Evolutionary conservation across 2,888 invertebrate species (phyloP).

Genomic region (Quadroppia sp.): DNA sequence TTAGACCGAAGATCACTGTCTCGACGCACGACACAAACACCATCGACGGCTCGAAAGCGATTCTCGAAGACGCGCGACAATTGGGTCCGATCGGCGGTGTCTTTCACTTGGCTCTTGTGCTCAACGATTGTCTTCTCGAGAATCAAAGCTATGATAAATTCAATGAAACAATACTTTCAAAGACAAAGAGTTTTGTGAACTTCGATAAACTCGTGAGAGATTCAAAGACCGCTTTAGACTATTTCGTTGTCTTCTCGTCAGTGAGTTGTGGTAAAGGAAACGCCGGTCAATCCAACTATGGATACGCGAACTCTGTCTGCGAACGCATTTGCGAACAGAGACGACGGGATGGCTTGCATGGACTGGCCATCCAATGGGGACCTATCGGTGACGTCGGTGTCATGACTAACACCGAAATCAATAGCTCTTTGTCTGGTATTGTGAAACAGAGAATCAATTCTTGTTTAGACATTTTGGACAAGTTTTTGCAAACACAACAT

Average conservation of each 20-base stretch:
- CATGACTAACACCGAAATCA: no score
- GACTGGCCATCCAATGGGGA: no score
- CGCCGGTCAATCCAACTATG: no score
- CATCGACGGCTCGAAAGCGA: conserved; percentile 63
- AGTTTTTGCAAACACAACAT: no score
- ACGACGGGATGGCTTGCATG: no score
- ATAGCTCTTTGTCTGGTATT: no score
- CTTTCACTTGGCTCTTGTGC: no score
- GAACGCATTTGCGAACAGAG: no score
- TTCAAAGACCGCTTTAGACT: conserved; percentile 69
- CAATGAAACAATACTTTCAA: conserved; percentile 72
- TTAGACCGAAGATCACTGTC: conserved; percentile 60
- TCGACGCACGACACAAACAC: conserved; percentile 69
- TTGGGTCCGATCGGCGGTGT: conserved; percentile 67
- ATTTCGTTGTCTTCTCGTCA: conserved; percentile 93
- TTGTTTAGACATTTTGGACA: no score
- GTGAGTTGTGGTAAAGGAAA: conserved; percentile 95
- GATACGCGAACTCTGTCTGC: no score
- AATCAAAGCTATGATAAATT: conserved; percentile 77
- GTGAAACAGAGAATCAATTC: no score
- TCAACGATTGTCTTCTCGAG: conserved; percentile 77
- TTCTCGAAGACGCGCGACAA: conserved; percentile 64
- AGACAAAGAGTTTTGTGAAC: conserved; percentile 73
- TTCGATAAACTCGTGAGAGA: conserved; percentile 77
- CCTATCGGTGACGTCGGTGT: no score